Base-by-base conservation (phyloP, 1,140 invertebrate genomes). In the Lutraria rhynchaena region DNA sequence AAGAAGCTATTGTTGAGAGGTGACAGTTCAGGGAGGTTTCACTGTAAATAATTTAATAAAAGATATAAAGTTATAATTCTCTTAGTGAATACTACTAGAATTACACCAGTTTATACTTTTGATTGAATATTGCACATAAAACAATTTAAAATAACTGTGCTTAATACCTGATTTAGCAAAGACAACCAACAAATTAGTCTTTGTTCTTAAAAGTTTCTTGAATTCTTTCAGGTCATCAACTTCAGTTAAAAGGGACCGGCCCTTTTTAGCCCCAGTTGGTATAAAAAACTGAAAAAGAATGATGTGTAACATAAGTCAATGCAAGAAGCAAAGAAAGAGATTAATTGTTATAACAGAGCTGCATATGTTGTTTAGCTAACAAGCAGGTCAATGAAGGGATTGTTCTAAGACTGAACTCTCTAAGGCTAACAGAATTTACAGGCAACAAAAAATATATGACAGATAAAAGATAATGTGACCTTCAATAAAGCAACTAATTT, bases 171-270 rank as follows among this genome's bases (percentile, higher is more conserved):
- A 89, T 86, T 91, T 91, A 63, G 87, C 93, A 92, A 94, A 97
- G 58, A 96, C 93, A 0, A 96, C 94, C 35, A 98, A 91, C 3
- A 97, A 94, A 94, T 97, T 98, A 29, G 95, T 97, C 89, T 96
- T 96, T 19, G 96, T 96, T 61, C 96, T 94, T 33, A 97, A 90
- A 17, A 97, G 88, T 89, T 97, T 97, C 90, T 97, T 97, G 85
- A 96, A 96, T 51, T 97, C 96, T 92, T 98, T 97, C 44, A 95
- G 93, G 88, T 97, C 96, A 81, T 88, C 87, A 13, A 93, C 81
- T 55, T 88, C 84, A 51, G 88, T 84, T 15, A 93, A 87, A 0
- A 90, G 76, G n/a, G 82, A 83, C 29, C 81, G 81, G 57, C 78
- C 58, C 55, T 87, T 89, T 53, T 90, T 86, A 63, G 88, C 88